phyloP scores from a whole-genome alignment of 2,113 vertebrate genomes.

The Osmerus eperlanus region DNA sequence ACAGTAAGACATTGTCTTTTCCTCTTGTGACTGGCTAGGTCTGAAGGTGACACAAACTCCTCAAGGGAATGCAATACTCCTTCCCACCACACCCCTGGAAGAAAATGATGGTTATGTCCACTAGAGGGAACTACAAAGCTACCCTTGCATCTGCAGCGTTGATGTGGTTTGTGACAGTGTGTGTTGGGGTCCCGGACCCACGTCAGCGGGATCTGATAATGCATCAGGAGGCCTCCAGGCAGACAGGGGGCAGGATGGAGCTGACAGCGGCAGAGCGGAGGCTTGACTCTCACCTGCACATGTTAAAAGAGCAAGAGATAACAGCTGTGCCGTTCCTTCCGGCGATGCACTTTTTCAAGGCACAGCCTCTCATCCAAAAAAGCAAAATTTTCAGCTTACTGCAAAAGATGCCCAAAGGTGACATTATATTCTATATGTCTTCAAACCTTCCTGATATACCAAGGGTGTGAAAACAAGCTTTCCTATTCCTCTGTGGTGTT shows the following conservation, averaged over 20 bases:
- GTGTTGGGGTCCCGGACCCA: constrained; percentile 58
- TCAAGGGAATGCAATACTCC: not conserved
- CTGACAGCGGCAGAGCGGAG: constrained; percentile 66
- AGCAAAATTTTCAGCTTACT: constrained; percentile 80
- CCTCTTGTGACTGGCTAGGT: no score
- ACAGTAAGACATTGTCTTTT: no score
- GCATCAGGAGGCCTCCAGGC: constrained; percentile 67
- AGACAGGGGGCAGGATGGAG: constrained; percentile 70
- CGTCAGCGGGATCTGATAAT: constrained; percentile 70
- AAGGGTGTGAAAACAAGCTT: no score
- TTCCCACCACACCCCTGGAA: constrained; percentile 5
- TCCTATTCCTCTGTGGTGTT: constrained; percentile 41
- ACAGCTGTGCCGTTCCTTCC: constrained; percentile 70
- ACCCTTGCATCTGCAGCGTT: constrained; percentile 22
- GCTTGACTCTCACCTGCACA: constrained; percentile 68
- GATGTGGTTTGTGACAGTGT: constrained; percentile 55
- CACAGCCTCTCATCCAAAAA: constrained; percentile 75
- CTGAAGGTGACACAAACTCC: no score
- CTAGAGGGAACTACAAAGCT: not conserved
- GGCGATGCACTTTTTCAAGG: constrained; percentile 85
- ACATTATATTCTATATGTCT: not conserved
- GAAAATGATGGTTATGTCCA: constrained; percentile 34
- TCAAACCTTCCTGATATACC: no score
- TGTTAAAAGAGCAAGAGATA: constrained; percentile 77
- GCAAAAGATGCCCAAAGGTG: constrained; percentile 92